Evolutionary conservation across 2,888 invertebrate genomes (phyloP).

Genomic region (Crioceris asparagi): DNA sequence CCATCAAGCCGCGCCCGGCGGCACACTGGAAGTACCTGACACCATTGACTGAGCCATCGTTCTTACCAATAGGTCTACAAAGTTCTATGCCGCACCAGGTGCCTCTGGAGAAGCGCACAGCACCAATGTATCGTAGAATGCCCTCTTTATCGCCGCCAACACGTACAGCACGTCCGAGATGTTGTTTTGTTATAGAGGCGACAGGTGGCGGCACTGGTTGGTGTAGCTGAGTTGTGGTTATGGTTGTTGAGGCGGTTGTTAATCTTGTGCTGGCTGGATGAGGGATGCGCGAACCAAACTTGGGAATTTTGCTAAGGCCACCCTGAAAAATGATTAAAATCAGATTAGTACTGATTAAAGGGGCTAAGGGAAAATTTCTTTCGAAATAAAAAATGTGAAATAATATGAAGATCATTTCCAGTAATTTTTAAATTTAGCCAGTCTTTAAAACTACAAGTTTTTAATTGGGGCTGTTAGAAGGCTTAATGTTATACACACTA

Average conservation of each 20-base stretch:
- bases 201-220: not conserved
- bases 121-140: constrained; percentile 46
- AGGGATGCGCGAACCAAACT: constrained; percentile 31
- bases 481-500: too few species aligned
- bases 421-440: too few species aligned
- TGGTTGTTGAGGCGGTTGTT: constrained; percentile 9
- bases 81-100: constrained; percentile 57
- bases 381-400: too few species aligned
- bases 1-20: constrained; percentile 50
- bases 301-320: constrained; percentile 32
- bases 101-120: constrained; percentile 43
- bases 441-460: too few species aligned
- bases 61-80: constrained; percentile 43
- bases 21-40: constrained; percentile 52
- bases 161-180: constrained; percentile 13
- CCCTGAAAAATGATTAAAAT: too few species aligned
- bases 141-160: constrained; percentile 39
- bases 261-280: constrained; percentile 18
- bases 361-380: too few species aligned
- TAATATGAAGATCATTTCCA: too few species aligned
- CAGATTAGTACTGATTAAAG: too few species aligned
- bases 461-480: too few species aligned
- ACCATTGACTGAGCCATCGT: constrained; percentile 52
- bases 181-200: constrained; percentile 19
- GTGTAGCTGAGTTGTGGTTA: not conserved